A percentile compares a stretch with the other conserved stretches of the same genome.
These are phyloP conservation scores for Ridgeia piscesae DNA, from an alignment of 1,140 invertebrate genomes.

Conservation along the genomic window DNA sequence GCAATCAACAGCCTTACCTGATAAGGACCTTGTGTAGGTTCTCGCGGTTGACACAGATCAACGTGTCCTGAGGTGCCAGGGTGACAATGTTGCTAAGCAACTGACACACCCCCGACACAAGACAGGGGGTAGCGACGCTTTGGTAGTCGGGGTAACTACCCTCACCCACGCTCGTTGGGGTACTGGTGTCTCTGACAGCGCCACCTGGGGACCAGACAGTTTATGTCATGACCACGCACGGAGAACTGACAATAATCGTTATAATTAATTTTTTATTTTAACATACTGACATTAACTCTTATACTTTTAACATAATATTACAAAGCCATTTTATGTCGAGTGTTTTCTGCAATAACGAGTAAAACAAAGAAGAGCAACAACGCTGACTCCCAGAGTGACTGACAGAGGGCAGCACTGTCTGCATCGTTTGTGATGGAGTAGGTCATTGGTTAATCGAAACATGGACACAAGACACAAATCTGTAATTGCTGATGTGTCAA, in stretches of 20 bases:
- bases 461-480: neutral
- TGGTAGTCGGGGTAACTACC: conserved; percentile 25
- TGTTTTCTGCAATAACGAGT: conserved; percentile 41
- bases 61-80: conserved; percentile 47
- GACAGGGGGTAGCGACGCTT: conserved; percentile 47
- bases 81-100: conserved; percentile 48
- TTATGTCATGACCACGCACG: neutral
- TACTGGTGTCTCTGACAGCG: conserved; percentile 6
- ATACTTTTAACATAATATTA: too few relatives aligned
- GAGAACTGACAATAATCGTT: neutral
- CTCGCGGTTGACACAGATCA: conserved; percentile 42
- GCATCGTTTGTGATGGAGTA: conserved; percentile 31
- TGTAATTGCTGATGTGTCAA: too few relatives aligned
- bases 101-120: conserved; percentile 46
- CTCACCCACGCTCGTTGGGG: neutral
- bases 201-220: neutral
- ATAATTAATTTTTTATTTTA: neutral
- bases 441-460: neutral
- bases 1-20: conserved; percentile 38
- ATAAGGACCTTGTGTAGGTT: conserved; percentile 42
- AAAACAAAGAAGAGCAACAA: conserved; percentile 39
- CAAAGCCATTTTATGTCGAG: too few relatives aligned
- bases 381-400: conserved; percentile 40
- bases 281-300: too few relatives aligned
- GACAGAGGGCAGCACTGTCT: conserved; percentile 35